Evolutionary conservation across 2,113 vertebrate species (phyloP).

Genomic region (Phasianus colchicus): DNA sequence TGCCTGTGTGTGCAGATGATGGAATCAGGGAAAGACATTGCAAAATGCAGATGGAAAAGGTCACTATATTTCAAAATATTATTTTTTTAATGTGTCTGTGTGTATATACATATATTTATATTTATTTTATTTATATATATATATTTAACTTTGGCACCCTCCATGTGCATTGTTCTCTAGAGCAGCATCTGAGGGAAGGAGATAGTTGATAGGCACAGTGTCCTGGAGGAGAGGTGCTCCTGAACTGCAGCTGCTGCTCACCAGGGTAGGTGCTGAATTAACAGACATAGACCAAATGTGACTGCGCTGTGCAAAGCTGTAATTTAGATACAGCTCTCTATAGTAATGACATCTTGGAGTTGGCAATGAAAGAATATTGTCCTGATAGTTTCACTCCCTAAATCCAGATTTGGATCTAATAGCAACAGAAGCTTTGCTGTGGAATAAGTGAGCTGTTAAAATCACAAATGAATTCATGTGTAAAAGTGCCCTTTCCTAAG

Average conservation of each 20-base stretch:
- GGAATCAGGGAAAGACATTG: no score
- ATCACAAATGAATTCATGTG: background rate
- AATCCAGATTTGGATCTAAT: background rate
- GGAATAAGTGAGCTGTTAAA: background rate
- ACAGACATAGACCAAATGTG: background rate
- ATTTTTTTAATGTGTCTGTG: background rate
- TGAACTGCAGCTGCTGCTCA: background rate
- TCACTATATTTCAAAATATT: background rate
- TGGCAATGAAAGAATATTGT: background rate
- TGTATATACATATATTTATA: no score
- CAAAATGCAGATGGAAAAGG: background rate
- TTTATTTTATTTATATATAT: background rate
- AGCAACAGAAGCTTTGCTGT: background rate
- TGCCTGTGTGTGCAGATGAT: rapidly evolving
- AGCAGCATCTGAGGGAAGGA: background rate
- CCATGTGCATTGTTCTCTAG: background rate
- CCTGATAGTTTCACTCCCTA: background rate
- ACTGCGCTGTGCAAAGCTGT: background rate
- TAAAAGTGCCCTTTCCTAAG: constrained; percentile 11
- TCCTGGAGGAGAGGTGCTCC: background rate
- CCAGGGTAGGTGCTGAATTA: background rate
- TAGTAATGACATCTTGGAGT: background rate
- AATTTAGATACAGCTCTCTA: background rate
- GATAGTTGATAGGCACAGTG: background rate
- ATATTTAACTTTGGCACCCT: background rate